Percentiles rank a stretch among this genome's conserved stretches.
Conservation (phyloP, 2,113 vertebrate species). For the Acrocephalus arundinaceus region DNA sequence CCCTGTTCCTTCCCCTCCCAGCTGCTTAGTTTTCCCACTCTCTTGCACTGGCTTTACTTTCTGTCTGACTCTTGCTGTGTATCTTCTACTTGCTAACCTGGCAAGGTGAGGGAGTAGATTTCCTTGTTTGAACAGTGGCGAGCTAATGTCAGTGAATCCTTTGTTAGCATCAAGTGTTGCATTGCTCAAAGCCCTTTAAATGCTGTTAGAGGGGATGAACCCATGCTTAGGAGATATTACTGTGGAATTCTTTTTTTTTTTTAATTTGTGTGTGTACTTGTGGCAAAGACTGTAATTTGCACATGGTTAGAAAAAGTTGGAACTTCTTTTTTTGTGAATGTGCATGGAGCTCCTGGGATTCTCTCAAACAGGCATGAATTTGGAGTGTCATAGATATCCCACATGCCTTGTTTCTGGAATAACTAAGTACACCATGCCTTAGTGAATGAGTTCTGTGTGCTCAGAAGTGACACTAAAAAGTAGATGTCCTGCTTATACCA, state of each 20-base stretch:
- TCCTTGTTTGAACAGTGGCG: background rate
- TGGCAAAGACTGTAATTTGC: background rate
- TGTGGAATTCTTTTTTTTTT: background rate
- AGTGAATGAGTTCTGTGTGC: background rate
- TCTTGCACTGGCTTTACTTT: background rate
- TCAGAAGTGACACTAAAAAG: background rate
- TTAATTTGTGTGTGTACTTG: accelerated
- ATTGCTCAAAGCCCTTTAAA: background rate
- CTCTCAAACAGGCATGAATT: background rate
- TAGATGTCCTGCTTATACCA: background rate
- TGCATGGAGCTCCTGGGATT: background rate
- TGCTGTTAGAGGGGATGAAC: background rate
- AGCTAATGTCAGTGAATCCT: background rate
- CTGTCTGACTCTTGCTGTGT: background rate
- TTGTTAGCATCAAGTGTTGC: background rate
- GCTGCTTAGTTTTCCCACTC: background rate
- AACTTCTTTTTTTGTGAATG: background rate
- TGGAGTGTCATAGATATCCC: background rate
- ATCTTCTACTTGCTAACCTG: background rate
- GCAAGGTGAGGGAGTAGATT: background rate
- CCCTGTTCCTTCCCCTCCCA: background rate
- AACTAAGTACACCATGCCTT: background rate
- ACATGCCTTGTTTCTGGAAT: background rate
- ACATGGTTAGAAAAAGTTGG: background rate
- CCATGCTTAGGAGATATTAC: background rate